Conservation (phyloP, 2,888 invertebrate species). For the Platerodrilus igneus region DNA sequence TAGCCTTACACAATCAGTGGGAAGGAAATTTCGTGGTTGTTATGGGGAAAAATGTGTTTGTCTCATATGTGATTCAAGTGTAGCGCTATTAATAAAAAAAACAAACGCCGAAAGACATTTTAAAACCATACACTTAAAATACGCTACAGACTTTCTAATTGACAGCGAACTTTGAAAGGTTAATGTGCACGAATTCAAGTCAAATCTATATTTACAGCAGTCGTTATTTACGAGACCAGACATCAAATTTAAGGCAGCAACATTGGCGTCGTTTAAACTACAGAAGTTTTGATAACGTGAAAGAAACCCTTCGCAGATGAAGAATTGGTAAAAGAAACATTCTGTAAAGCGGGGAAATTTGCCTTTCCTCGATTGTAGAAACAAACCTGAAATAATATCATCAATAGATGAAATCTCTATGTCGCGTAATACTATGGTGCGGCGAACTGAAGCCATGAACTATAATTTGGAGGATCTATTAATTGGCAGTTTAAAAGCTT, state of each 20-base stretch:
- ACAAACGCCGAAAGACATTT: too few species aligned
- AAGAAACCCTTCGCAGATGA: slow-evolving; percentile 1
- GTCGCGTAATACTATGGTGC: slow-evolving; percentile 2
- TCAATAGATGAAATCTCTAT: neutral
- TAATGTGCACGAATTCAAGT: neutral
- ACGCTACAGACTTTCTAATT: too few species aligned
- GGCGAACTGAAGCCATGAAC: slow-evolving; percentile 3
- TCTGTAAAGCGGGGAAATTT: neutral
- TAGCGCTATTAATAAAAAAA: too few species aligned
- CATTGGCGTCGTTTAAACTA: neutral
- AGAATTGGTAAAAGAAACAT: neutral
- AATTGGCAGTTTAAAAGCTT: neutral
- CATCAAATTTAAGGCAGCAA: neutral
- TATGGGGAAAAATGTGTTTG: too few species aligned
- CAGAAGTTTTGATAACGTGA: neutral
- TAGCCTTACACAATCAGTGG: too few species aligned
- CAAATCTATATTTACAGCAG: slow-evolving; percentile 3
- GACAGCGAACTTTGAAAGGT: slow-evolving; percentile 38
- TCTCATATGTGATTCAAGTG: too few species aligned
- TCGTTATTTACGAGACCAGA: neutral
- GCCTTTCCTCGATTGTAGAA: neutral
- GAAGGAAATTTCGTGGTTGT: too few species aligned
- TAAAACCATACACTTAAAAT: too few species aligned
- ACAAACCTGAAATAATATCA: slow-evolving; percentile 3
- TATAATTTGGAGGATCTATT: slow-evolving; percentile 3